These are phyloP conservation scores for Gastrophryne carolinensis DNA, from an alignment of 2,797 vertebrate species.

Conservation along the genomic window DNA sequence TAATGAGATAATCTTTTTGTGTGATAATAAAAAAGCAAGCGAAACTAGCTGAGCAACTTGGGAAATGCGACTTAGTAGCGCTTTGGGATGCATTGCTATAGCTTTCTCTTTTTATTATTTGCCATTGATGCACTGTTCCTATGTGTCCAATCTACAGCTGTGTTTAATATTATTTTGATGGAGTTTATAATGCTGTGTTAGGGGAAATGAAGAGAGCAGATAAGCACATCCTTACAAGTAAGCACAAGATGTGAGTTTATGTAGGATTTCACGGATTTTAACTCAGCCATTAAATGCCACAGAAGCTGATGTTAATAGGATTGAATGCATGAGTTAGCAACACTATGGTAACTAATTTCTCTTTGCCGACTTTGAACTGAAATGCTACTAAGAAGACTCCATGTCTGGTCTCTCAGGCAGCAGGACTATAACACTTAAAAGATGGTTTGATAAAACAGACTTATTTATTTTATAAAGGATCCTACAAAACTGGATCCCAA, in stretches of 20 bases:
- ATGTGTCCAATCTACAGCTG: conserved; percentile 49
- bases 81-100: conserved; percentile 10
- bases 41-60: conserved; percentile 5
- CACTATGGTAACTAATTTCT: conserved; percentile 36
- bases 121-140: conserved; percentile 29
- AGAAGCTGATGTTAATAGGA: conserved; percentile 30
- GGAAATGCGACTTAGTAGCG: neutral
- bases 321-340: conserved; percentile 22
- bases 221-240: conserved; percentile 45
- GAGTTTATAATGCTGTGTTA: conserved; percentile 13
- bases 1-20: conserved; percentile 28
- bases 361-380: conserved; percentile 50
- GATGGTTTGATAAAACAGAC: no score
- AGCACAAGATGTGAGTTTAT: conserved; percentile 53
- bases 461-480: no score
- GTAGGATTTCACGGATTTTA: conserved; percentile 45
- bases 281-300: conserved; percentile 35
- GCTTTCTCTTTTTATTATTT: conserved; percentile 29
- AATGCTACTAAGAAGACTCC: conserved; percentile 44
- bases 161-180: conserved; percentile 45
- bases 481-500: no score
- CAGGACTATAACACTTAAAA: conserved; percentile 34
- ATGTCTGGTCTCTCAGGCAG: conserved; percentile 51
- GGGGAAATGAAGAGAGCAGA: conserved; percentile 17
- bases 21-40: conserved; percentile 30